Percentiles rank a stretch among this genome's conserved stretches.
phyloP scores from a whole-genome alignment of 2,113 vertebrate genomes.

The Bombycilla garrulus region DNA sequence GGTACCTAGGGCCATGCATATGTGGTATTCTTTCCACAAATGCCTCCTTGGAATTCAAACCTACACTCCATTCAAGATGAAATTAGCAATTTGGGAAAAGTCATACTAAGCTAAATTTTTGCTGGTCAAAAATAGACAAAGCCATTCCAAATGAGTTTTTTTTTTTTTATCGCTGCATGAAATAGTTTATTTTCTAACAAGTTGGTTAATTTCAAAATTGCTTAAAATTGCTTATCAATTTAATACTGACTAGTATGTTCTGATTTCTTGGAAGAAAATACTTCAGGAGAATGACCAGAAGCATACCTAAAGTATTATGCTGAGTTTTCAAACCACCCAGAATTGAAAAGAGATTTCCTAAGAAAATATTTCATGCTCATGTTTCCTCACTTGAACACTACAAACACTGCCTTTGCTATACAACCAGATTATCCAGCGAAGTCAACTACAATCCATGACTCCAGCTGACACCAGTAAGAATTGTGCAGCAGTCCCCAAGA shows the following conservation, averaged over 20 bases:
- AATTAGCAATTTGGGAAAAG: background rate
- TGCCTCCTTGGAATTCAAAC: background rate
- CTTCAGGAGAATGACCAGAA: background rate
- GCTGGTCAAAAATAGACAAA: background rate
- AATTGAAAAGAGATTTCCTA: background rate
- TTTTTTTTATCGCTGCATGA: background rate
- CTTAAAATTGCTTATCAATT: background rate
- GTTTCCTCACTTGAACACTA: background rate
- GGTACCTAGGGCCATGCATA: fast-evolving
- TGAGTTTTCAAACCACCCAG: background rate
- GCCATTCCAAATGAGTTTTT: background rate
- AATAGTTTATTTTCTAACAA: background rate
- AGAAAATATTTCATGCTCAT: background rate
- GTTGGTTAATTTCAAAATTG: background rate
- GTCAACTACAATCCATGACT: background rate
- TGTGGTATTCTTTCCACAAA: background rate
- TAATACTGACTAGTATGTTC: background rate
- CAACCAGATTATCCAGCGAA: background rate
- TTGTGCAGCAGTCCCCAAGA: background rate
- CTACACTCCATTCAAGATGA: background rate
- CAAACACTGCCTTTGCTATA: background rate
- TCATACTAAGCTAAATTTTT: background rate
- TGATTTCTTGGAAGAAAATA: background rate
- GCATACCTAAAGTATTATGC: background rate
- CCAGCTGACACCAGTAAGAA: background rate